Evolutionary conservation across 2,888 invertebrate species (phyloP), one percentile per base, ranked within the genome.

Genomic region (Polyommatus iphigenia): DNA sequence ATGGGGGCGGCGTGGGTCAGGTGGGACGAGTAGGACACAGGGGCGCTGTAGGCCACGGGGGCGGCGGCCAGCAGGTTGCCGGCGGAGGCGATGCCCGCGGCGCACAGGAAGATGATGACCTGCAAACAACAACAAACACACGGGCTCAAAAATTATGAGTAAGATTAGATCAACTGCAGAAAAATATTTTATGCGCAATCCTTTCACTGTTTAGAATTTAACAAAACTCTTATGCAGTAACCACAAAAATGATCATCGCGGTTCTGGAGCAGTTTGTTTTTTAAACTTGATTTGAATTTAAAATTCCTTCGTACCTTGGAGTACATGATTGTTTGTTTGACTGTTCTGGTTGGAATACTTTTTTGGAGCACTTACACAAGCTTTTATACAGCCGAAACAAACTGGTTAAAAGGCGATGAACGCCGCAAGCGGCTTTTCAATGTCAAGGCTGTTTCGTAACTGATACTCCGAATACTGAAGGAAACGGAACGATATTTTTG

Each of bases 51-150:
- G 13, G 91, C 88, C 54, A 92, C 87, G 10, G 90, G 90, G 57
- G 90, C 90, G 41, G 87, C 90, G 79, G 92, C 91, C 54, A 91
- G 87, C 24, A 96, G 86, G 83, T 94, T 86, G 81, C 96, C 96
- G 78, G 96, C 96, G 85, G 94, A 94, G 84, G 95, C 95, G 81
- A 94, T 91, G 83, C 95, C 95, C 89, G 95, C 93, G 84, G 94
- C 90, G 86, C 95, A 94, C 85, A 94, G 90, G 85, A 96, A 88
- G 78, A 95, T 88, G 82, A 96, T 85, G 82, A 95, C 90, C 95
- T 93, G 83, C 1, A 20, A 73, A 24, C 83, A 83, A 71, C 71
- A 81, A 80, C 79, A 78, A 76, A 54, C 18, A 54, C 54, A 54
- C 5, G 54, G 13, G 5, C 1, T 54, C 15, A 54, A 18, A 54